Evolutionary conservation across 2,888 invertebrate genomes (phyloP).

Genomic region (Megastigmus dorsalis): DNA sequence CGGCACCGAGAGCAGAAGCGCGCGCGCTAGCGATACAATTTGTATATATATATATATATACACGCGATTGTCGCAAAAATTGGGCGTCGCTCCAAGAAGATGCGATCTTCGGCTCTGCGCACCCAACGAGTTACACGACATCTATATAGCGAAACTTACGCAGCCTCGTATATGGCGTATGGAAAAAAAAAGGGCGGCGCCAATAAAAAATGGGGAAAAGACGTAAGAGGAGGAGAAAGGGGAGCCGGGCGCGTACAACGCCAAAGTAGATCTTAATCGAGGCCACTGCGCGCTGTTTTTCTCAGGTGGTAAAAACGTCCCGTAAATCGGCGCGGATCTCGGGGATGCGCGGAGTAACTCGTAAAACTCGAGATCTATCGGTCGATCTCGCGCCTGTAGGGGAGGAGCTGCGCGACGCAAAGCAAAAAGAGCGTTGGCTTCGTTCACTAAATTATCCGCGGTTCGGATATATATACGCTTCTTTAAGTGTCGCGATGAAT

Average conservation of each 20-base stretch:
- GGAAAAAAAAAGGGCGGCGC: not conserved
- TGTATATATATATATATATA: too few species aligned
- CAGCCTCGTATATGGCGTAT: too few species aligned
- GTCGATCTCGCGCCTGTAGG: too few species aligned
- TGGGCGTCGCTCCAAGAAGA: not conserved
- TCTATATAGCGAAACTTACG: too few species aligned
- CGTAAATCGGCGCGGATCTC: constrained; percentile 58
- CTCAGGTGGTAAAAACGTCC: constrained; percentile 60
- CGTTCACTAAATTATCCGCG: constrained; percentile 8
- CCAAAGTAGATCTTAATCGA: constrained; percentile 61
- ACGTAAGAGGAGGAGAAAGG: too few species aligned
- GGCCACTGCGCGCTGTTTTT: constrained; percentile 43
- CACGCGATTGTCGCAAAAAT: too few species aligned
- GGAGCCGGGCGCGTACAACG: not conserved
- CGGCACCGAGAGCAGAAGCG: too few species aligned
- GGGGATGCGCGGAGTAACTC: constrained; percentile 54
- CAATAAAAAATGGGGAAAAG: not conserved
- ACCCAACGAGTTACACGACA: too few species aligned
- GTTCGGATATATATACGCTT: constrained; percentile 7
- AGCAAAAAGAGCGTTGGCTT: not conserved
- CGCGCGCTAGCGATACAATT: too few species aligned
- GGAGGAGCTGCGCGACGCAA: not conserved
- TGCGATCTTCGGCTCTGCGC: not conserved
- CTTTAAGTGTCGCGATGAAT: constrained; percentile 20
- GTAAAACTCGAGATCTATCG: constrained; percentile 43